Percentiles rank a stretch among this genome's conserved stretches.
Conservation (phyloP, 2,113 vertebrate species). For the Elephas maximus region DNA sequence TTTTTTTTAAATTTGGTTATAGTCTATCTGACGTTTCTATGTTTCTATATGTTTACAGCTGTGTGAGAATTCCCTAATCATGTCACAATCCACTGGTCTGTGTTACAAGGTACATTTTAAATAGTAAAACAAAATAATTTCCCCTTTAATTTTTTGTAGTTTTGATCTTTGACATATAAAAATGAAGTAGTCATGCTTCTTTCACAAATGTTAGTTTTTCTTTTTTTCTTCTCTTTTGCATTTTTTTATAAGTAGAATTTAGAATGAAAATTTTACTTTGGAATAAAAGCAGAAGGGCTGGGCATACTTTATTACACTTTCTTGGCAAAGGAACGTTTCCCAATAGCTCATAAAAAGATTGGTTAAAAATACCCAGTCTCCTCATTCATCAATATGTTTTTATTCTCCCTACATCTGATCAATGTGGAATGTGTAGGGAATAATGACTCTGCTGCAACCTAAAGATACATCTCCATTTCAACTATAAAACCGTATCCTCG, state of each 20-base stretch:
- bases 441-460: not conserved
- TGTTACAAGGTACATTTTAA: constrained; percentile 3
- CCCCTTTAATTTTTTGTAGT: not conserved
- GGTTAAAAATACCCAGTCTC: not conserved
- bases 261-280: constrained; percentile 4
- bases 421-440: not conserved
- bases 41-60: not conserved
- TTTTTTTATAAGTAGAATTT: constrained; percentile 27
- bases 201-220: not conserved
- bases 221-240: not conserved
- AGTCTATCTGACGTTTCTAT: not conserved
- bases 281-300: not conserved
- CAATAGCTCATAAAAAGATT: not conserved
- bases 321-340: not conserved
- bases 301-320: not conserved
- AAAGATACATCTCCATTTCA: not conserved
- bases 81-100: not conserved
- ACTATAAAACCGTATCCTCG: not conserved
- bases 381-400: not conserved
- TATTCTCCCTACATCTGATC: not conserved
- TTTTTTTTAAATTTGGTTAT: constrained; percentile 1
- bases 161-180: not conserved
- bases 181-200: not conserved
- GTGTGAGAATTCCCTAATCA: not conserved
- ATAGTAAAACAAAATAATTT: not conserved